Conservation (phyloP, 2,888 invertebrate genomes). For the Psococerastis gibbosa region DNA sequence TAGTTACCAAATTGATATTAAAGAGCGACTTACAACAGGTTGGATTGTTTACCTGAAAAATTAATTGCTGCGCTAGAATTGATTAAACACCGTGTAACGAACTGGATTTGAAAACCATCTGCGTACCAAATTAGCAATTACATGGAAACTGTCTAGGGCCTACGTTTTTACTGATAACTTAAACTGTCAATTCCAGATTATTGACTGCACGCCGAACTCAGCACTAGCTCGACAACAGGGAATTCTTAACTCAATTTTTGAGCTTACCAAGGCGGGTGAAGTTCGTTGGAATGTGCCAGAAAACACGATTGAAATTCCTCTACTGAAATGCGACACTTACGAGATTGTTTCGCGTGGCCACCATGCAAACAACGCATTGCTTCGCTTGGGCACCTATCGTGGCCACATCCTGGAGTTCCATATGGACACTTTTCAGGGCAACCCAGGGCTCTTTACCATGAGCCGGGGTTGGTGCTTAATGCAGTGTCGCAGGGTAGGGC, state of each 20-base stretch:
- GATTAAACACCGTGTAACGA: too few relatives aligned
- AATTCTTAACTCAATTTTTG: constrained; percentile 26
- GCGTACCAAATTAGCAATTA: too few relatives aligned
- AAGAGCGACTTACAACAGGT: too few relatives aligned
- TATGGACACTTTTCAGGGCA: constrained; percentile 18
- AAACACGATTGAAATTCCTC: constrained; percentile 33
- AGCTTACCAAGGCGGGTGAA: constrained; percentile 39
- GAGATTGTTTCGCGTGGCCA: constrained; percentile 28
- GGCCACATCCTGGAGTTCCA: constrained; percentile 45
- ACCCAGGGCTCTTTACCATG: constrained; percentile 29
- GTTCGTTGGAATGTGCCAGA: constrained; percentile 41
- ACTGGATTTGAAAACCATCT: too few relatives aligned
- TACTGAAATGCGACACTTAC: constrained; percentile 49
- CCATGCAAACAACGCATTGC: constrained; percentile 25
- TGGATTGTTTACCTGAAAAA: too few relatives aligned
- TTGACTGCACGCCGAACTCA: background rate
- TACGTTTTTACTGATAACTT: background rate
- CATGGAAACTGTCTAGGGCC: too few relatives aligned
- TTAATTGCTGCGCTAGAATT: too few relatives aligned
- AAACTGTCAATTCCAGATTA: background rate
- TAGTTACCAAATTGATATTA: too few relatives aligned
- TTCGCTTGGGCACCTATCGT: constrained; percentile 40
- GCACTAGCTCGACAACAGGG: background rate
- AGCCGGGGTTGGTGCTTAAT: constrained; percentile 43
- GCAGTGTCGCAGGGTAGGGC: constrained; percentile 36